These are phyloP conservation scores for Myiotriccus ornatus DNA, from an alignment of 2,797 vertebrate genomes.

Conservation along the genomic window DNA sequence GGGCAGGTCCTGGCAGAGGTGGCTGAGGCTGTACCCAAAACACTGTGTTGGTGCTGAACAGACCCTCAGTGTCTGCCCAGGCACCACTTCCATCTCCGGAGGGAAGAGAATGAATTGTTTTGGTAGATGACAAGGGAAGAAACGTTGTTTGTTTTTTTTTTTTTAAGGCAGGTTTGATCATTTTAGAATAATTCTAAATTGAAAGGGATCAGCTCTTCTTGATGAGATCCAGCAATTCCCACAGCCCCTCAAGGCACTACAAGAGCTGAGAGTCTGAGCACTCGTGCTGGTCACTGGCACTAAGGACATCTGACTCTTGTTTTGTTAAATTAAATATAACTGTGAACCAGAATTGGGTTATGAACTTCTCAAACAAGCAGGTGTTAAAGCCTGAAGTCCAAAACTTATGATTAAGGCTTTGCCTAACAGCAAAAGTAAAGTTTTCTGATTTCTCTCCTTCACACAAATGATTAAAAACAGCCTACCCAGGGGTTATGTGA, in stretches of 20 bases:
- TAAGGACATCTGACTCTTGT: neutral
- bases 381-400: neutral
- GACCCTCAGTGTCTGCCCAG: neutral
- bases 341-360: neutral
- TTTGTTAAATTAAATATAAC: neutral
- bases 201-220: neutral
- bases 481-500: accelerated
- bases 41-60: neutral
- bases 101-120: neutral
- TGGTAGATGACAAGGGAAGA: neutral
- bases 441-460: neutral
- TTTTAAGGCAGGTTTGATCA: neutral
- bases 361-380: neutral
- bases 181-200: neutral
- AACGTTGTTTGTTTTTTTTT: no score
- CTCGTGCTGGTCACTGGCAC: neutral
- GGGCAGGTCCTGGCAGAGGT: neutral
- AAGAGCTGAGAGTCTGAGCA: neutral
- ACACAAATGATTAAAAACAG: neutral
- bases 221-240: neutral
- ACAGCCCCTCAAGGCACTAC: neutral
- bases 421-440: neutral
- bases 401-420: neutral
- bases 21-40: neutral
- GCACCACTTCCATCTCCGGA: neutral